Conservation (phyloP, 2,113 vertebrate species). For the Crocuta crocuta region DNA sequence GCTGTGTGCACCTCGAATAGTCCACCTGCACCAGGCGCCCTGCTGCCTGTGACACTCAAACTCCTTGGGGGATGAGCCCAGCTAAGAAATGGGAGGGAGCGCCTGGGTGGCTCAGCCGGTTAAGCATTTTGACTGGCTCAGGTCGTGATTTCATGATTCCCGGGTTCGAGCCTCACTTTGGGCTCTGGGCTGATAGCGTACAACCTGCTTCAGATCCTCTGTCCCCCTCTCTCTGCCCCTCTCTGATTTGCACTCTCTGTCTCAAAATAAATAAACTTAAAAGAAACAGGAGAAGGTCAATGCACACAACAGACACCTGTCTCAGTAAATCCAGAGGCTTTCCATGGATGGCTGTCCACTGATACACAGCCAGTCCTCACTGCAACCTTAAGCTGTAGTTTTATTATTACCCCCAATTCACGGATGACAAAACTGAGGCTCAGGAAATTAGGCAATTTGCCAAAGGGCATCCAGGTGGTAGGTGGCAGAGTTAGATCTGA, state of each 20-base stretch:
- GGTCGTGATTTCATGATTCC: too few relatives aligned
- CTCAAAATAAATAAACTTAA: too few relatives aligned
- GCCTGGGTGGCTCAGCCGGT: too few relatives aligned
- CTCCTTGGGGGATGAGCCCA: neutral
- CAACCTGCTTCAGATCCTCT: too few relatives aligned
- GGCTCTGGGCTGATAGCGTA: too few relatives aligned
- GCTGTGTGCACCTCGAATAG: accelerated
- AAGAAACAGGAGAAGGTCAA: neutral
- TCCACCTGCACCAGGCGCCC: neutral
- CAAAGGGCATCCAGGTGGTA: neutral
- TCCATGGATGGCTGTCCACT: accelerated
- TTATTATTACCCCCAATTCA: neutral
- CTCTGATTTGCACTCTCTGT: too few relatives aligned
- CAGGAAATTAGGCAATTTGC: neutral
- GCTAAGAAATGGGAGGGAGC: neutral
- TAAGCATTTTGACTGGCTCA: too few relatives aligned
- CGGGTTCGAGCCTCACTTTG: too few relatives aligned
- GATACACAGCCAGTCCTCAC: neutral
- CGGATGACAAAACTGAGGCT: neutral
- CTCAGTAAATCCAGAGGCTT: neutral
- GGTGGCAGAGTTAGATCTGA: neutral
- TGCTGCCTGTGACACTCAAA: accelerated
- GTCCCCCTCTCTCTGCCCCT: too few relatives aligned
- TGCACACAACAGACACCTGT: neutral
- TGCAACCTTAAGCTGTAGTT: neutral